Evolutionary conservation across 2,797 vertebrate species (phyloP).

Genomic region (Poecilia gillii): DNA sequence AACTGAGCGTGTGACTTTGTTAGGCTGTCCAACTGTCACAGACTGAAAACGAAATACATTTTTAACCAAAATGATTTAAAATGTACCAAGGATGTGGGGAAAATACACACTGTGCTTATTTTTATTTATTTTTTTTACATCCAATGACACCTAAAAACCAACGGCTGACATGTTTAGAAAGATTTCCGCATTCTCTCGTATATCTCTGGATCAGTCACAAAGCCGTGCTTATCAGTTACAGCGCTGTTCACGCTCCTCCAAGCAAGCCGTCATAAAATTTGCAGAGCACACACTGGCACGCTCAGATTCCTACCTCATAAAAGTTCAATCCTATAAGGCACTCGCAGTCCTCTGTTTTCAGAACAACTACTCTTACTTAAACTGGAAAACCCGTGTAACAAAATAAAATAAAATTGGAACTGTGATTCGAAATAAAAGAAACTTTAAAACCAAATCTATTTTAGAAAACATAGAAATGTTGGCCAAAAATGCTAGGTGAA

Average conservation of each 20-base stretch:
- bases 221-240: slow-evolving; percentile 13
- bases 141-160: neutral
- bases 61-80: neutral
- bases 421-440: neutral
- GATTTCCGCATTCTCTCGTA: neutral
- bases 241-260: slow-evolving; percentile 1
- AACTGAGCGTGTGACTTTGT: neutral
- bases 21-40: neutral
- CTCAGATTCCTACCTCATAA: slow-evolving; percentile 5
- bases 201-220: slow-evolving; percentile 19
- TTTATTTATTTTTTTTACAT: neutral
- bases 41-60: neutral
- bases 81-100: neutral
- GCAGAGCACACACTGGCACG: slow-evolving; percentile 9
- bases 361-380: neutral
- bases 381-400: neutral
- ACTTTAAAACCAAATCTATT: neutral
- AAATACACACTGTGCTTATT: neutral
- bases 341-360: slow-evolving; percentile 3
- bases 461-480: neutral
- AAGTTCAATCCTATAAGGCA: slow-evolving; percentile 22
- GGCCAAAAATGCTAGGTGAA: neutral
- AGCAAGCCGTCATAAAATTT: slow-evolving; percentile 25
- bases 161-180: slow-evolving; percentile 9
- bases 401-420: neutral